phyloP scores from a whole-genome alignment of 2,113 vertebrate genomes.

The Pseudopipra pipra region DNA sequence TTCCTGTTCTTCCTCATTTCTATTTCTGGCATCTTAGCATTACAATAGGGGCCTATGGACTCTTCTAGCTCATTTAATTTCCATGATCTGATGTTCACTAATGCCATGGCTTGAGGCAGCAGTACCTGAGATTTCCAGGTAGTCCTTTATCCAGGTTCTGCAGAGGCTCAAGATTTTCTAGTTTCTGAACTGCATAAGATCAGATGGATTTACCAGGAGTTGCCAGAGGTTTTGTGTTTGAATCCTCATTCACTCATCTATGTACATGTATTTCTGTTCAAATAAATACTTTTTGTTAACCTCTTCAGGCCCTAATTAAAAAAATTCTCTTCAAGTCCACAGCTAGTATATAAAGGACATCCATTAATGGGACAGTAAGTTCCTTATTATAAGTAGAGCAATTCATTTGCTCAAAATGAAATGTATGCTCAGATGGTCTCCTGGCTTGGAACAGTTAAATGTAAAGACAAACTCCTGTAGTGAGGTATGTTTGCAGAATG shows the following conservation, averaged over 20 bases:
- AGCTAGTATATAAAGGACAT: not conserved
- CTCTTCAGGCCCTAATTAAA: not conserved
- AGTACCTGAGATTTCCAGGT: not conserved
- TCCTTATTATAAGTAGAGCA: not conserved
- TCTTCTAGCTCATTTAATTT: not conserved
- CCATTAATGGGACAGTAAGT: not conserved
- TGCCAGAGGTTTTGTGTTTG: not conserved
- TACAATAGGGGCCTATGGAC: not conserved
- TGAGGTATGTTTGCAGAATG: not conserved
- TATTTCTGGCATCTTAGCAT: not conserved
- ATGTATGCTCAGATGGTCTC: not conserved
- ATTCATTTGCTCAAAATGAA: not conserved
- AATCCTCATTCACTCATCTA: not conserved
- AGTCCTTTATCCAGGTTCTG: not conserved
- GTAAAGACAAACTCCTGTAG: not conserved
- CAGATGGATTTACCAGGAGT: not conserved
- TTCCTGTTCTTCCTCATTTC: not conserved
- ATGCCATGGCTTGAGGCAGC: not conserved
- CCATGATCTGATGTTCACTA: not conserved
- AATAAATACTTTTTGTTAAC: not conserved
- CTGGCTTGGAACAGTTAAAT: not conserved
- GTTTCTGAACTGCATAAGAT: not conserved
- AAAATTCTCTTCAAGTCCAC: not conserved
- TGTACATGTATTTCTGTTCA: not conserved
- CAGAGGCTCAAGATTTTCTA: not conserved